Percentiles rank a stretch among this genome's conserved stretches.
Conservation (phyloP, 2,113 vertebrate species). For the Megatriorchis doriae region DNA sequence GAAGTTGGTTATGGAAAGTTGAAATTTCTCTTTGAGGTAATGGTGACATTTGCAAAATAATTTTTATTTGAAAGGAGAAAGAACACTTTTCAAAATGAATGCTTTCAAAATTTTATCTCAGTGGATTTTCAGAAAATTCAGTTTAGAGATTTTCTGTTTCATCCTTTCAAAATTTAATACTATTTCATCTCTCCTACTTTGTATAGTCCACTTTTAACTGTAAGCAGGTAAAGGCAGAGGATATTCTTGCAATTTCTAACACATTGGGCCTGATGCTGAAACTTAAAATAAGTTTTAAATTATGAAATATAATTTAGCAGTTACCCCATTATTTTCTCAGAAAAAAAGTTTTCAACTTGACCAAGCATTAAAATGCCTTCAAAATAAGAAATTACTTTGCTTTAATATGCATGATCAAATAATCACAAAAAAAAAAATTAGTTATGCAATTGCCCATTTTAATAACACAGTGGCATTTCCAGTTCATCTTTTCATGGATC, state of each 20-base stretch:
- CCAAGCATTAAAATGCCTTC: background rate
- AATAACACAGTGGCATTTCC: background rate
- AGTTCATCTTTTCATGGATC: background rate
- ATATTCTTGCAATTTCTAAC: background rate
- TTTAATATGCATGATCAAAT: background rate
- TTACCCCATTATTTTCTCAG: background rate
- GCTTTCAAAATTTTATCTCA: background rate
- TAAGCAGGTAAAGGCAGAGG: background rate
- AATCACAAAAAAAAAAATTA: background rate
- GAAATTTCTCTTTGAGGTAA: background rate
- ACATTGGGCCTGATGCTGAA: background rate
- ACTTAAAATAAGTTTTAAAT: background rate
- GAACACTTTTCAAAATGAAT: background rate
- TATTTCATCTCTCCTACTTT: background rate
- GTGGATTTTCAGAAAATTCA: background rate
- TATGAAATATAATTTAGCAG: background rate
- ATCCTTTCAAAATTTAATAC: background rate
- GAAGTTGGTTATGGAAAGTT: background rate
- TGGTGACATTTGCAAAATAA: background rate
- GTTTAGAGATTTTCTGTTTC: background rate
- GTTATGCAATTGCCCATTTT: background rate
- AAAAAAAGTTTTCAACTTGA: background rate
- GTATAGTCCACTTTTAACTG: background rate
- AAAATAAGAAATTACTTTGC: background rate
- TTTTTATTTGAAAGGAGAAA: background rate